Evolutionary conservation across 1,140 invertebrate genomes (phyloP).

Genomic region (Hestina assimilis): DNA sequence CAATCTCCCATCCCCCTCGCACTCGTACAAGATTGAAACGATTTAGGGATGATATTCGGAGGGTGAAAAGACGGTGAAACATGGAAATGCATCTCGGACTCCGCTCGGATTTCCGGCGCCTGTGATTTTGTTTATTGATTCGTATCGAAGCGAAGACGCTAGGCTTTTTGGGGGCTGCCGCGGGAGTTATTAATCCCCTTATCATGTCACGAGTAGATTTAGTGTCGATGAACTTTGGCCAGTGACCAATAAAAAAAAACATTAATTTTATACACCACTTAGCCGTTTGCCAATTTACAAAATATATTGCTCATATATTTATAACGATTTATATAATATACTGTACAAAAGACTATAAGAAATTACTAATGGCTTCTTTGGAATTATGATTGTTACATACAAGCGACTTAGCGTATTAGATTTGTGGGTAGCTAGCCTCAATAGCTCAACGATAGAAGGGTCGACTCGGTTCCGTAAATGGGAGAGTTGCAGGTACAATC

Average conservation of each 20-base stretch:
- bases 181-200: conserved; percentile 61
- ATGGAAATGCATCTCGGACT: conserved; percentile 75
- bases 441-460: too few species aligned
- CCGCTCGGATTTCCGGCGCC: conserved; percentile 71
- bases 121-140: conserved; percentile 77
- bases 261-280: conserved; percentile 20
- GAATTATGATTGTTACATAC: too few species aligned
- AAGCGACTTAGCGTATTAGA: too few species aligned
- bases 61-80: conserved; percentile 74
- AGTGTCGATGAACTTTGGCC: conserved; percentile 37
- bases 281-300: not conserved
- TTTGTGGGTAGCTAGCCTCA: too few species aligned
- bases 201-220: conserved; percentile 55
- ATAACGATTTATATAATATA: not conserved
- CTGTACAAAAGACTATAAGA: not conserved
- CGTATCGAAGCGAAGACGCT: conserved; percentile 50
- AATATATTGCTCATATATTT: conserved; percentile 2
- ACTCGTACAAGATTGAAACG: conserved; percentile 42
- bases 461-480: too few species aligned
- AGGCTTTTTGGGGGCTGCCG: conserved; percentile 38
- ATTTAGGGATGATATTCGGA: conserved; percentile 70
- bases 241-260: conserved; percentile 36
- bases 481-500: too few species aligned
- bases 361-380: not conserved
- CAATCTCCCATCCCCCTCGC: conserved; percentile 42